phyloP scores from a whole-genome alignment of 2,888 invertebrate genomes.

The Brachynemurus nebulosus region DNA sequence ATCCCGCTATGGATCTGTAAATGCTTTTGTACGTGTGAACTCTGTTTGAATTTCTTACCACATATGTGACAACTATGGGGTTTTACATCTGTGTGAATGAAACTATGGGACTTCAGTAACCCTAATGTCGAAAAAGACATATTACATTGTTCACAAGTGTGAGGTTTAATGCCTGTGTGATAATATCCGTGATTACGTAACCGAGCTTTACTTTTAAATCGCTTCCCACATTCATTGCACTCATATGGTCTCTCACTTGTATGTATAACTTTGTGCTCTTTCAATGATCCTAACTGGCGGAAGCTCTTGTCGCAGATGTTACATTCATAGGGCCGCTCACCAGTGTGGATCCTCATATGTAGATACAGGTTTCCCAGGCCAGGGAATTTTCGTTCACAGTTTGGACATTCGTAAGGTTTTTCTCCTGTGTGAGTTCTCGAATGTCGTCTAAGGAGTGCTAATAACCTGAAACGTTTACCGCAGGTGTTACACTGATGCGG shows the following conservation, averaged over 20 bases:
- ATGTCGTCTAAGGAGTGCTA: neutral
- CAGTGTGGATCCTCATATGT: no score
- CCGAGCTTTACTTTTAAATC: conserved; percentile 2
- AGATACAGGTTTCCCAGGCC: no score
- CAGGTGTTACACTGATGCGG: conserved; percentile 6
- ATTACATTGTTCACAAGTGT: neutral
- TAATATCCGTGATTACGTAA: neutral
- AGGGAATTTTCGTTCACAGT: no score
- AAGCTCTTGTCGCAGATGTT: conserved; percentile 2
- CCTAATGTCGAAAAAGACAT: neutral
- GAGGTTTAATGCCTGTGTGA: neutral
- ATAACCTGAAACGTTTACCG: conserved; percentile 4
- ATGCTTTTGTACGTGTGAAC: conserved; percentile 3
- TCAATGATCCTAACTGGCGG: neutral
- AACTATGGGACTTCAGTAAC: neutral
- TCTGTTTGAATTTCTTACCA: neutral
- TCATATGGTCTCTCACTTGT: neutral
- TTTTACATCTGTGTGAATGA: neutral
- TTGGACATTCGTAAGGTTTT: conserved; percentile 4
- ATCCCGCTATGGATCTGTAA: neutral
- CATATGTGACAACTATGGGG: neutral
- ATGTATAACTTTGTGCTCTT: conserved; percentile 6
- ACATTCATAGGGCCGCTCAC: no score
- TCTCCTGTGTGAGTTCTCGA: conserved; percentile 3
- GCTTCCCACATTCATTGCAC: conserved; percentile 5